These are phyloP conservation scores for Poecilia latipinna DNA, from an alignment of 2,113 vertebrate genomes.

Conservation along the genomic window DNA sequence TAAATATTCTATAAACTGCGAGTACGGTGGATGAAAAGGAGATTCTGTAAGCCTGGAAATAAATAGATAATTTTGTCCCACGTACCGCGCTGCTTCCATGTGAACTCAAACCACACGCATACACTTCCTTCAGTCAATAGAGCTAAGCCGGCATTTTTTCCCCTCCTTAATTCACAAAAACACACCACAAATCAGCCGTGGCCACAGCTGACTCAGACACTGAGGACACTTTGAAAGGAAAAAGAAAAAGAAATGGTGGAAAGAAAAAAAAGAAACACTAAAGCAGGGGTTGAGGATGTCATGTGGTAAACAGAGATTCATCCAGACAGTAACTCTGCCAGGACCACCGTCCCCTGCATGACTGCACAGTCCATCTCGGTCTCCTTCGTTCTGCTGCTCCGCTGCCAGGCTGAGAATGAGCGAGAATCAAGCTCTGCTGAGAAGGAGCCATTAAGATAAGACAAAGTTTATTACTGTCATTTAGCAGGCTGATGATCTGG, in stretches of 20 bases:
- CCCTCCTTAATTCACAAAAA: constrained; percentile 47
- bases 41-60: background rate
- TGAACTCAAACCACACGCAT: background rate
- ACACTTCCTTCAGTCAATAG: constrained; percentile 28
- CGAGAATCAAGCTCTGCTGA: constrained; percentile 16
- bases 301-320: constrained; percentile 5
- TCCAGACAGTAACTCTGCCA: constrained; percentile 9
- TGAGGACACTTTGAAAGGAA: constrained; percentile 5
- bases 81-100: background rate
- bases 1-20: background rate
- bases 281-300: constrained; percentile 25
- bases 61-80: no score
- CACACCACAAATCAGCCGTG: constrained; percentile 43
- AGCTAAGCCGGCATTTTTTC: constrained; percentile 43
- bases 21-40: no score
- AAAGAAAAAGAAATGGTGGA: background rate
- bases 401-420: constrained; percentile 12
- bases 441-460: constrained; percentile 57
- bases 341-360: background rate
- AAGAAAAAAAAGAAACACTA: constrained; percentile 17
- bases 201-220: constrained; percentile 33
- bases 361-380: background rate
- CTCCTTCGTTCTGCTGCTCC: background rate
- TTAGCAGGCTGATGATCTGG: constrained; percentile 31
- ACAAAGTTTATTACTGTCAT: constrained; percentile 44